Base-by-base conservation (phyloP, 2,113 vertebrate genomes). In the human region DNA sequence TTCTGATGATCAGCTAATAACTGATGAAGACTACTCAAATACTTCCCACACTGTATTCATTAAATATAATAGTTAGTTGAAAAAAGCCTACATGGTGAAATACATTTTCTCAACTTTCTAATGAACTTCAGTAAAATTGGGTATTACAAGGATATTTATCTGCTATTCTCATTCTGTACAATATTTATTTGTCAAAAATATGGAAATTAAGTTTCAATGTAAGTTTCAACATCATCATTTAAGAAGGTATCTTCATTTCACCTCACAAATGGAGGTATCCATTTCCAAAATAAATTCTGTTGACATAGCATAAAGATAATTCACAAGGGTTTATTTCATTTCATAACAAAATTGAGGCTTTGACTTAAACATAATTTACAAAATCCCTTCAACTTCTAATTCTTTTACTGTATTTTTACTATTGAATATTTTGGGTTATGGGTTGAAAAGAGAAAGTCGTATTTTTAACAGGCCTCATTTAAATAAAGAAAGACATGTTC, bases 401-500 rank as follows among this genome's bases (percentile, higher is more conserved):
- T 75, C 38, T 90, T 87, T 91, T n/a, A 43, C 50, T 82, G 66
- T 96, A 68, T 93, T 94, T 97, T 92, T 83, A 88, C 17, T 78
- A 57, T 78, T 79, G 18, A 88, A 86, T 89, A 43, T 4, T 13
- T 91, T 87, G 25, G 38, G 79, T 76, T 94, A 85, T 91, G n/a
- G 76, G 7, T 94, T 95, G 22, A 59, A 93, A 83, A 93, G 81
- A 95, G 4, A 50, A 76, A 55, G 32, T 13, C 40, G 7, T 92
- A 22, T 73, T 20, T 89, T 84, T 17, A 40, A 85, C 8, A 82
- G 40, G 2, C 30, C 23, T 85, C 52, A 38, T 96, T 97, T 94
- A 93, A 89, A 87, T 96, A 94, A 95, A 93, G 32, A 91, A 64
- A n/a, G n/a, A 40, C 43, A 16, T 64, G 12, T 93, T 94, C 95